These are phyloP conservation scores for Ruditapes philippinarum DNA, from an alignment of 1,140 invertebrate species.

Conservation along the genomic window DNA sequence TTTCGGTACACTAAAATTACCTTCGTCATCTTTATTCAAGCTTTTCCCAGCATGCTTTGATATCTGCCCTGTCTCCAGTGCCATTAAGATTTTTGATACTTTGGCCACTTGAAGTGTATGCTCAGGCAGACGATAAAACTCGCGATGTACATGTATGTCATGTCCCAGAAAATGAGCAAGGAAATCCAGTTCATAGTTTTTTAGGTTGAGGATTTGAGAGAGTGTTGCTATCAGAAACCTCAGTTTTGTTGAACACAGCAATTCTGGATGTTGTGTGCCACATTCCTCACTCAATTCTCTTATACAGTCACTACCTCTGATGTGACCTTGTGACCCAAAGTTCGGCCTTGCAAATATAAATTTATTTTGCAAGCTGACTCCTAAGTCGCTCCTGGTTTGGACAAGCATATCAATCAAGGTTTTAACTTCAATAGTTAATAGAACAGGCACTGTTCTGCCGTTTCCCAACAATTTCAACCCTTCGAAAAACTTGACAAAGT, in stretches of 20 bases:
- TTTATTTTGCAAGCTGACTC: constrained; percentile 20
- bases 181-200: constrained; percentile 69
- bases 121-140: constrained; percentile 68
- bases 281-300: constrained; percentile 26
- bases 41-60: no score
- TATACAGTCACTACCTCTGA: constrained; percentile 52
- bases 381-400: neutral
- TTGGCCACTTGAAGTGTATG: constrained; percentile 70
- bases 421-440: neutral
- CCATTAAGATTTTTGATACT: constrained; percentile 21
- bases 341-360: constrained; percentile 59
- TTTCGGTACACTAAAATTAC: no score
- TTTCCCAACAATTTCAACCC: constrained; percentile 59
- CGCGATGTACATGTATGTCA: constrained; percentile 65
- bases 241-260: no score
- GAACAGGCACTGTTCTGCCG: constrained; percentile 60
- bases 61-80: no score
- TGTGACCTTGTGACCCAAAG: no score
- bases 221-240: constrained; percentile 66
- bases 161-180: constrained; percentile 68
- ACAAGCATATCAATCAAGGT: neutral
- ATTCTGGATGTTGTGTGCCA: constrained; percentile 48
- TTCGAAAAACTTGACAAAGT: neutral
- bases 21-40: no score
- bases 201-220: constrained; percentile 66